Evolutionary conservation across 1,140 invertebrate species (phyloP).

Genomic region (Mactra quadrangularis): DNA sequence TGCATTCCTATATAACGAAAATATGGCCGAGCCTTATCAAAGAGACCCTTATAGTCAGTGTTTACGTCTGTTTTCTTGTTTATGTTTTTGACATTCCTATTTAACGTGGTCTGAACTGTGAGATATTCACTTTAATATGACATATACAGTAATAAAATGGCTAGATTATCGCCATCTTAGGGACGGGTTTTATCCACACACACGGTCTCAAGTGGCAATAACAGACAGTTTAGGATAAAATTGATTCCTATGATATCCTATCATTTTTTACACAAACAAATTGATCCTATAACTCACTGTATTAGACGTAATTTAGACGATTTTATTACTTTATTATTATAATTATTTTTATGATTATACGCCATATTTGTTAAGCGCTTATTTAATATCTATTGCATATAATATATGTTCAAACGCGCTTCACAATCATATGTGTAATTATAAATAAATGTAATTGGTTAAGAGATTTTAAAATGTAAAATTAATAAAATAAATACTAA

Average conservation of each 20-base stretch:
- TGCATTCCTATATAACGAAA: constrained; percentile 28
- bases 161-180: neutral
- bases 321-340: no score
- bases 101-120: neutral
- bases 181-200: neutral
- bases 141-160: constrained; percentile 11
- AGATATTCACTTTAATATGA: neutral
- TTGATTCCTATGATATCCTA: constrained; percentile 6
- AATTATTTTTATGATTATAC: no score
- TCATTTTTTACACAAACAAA: constrained; percentile 31
- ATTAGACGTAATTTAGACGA: no score
- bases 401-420: no score
- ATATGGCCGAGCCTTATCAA: constrained; percentile 3
- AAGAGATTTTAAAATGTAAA: no score
- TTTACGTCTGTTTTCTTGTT: constrained; percentile 28
- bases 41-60: constrained; percentile 14
- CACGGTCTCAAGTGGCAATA: constrained; percentile 27
- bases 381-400: no score
- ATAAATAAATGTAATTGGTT: no score
- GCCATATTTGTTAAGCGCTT: no score
- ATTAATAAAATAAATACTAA: no score
- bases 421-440: no score
- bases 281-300: no score
- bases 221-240: constrained; percentile 9
- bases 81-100: constrained; percentile 39